These are phyloP conservation scores for Hirtodrosophila confusa DNA, from an alignment of 2,888 invertebrate species.

Conservation along the genomic window DNA sequence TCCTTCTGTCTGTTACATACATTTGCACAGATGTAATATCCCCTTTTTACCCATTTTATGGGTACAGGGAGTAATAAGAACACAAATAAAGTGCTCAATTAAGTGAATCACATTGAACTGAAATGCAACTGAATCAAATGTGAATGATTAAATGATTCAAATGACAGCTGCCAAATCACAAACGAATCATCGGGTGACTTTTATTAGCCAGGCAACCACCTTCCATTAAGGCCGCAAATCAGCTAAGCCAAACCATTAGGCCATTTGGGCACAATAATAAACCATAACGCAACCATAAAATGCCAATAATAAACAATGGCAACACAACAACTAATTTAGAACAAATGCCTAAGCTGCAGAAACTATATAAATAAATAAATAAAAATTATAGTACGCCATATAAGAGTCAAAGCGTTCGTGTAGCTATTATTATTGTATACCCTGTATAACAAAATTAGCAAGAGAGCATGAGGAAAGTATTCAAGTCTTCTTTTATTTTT, in stretches of 20 bases:
- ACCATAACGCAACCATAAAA: slow-evolving; percentile 20
- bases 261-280: slow-evolving; percentile 10
- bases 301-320: slow-evolving; percentile 12
- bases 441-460: no score
- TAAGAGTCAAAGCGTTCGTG: background rate
- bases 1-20: no score
- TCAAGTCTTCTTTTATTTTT: no score
- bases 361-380: slow-evolving; percentile 8
- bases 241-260: slow-evolving; percentile 27
- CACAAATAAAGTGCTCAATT: no score
- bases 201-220: slow-evolving; percentile 18
- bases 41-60: no score
- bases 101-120: no score
- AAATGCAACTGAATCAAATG: no score
- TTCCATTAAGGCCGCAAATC: slow-evolving; percentile 24
- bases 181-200: slow-evolving; percentile 4
- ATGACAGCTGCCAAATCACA: background rate
- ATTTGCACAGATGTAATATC: no score
- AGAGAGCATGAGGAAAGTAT: no score
- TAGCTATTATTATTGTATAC: no score
- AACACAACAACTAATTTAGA: slow-evolving; percentile 23
- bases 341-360: slow-evolving; percentile 26
- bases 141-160: background rate
- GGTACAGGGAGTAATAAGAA: no score
- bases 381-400: slow-evolving; percentile 3